Evolutionary conservation across 2,888 invertebrate genomes (phyloP), one percentile per base, ranked within the genome.

Genomic region (Hoplodrina ambigua): DNA sequence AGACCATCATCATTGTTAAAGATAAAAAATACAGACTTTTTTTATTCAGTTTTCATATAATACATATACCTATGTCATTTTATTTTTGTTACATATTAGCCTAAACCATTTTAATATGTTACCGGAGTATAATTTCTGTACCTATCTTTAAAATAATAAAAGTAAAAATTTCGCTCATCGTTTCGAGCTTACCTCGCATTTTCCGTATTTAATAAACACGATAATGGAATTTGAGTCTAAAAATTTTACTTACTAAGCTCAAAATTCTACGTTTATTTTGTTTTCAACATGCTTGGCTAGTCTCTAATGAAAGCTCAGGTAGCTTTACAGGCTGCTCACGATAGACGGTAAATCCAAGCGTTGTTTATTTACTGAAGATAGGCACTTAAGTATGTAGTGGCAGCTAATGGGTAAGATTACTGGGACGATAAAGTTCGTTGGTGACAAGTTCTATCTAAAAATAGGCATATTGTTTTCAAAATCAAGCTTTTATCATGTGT

Each of bases 131-230:
- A 44, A 64, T 52, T 20, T 11, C 17, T 20, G 37, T 57, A 25
- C 25, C 25, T 25, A 73, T 64, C 49, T 13, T 67, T 25, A 41
- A 25, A 60, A 59, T 53, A 54, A 62, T 71, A 46, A 50, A 59
- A 44, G 17, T 17, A 46, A 55, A 2, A 54, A 71, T 49, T 60
- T 60, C 11, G 15, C 46, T 30, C 55, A 56, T 52, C 30, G 30
- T 52, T 58, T 11, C 6, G 25, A 56, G 41, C 25, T 57, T 33
- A n/a, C 37, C 20, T n/a, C 37, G 20, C 60, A 69, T 69, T 69
- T 74, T 69, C 44, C 41, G 19, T 68, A 73, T 68, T 57, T 72
- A 61, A 55, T 69, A 63, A 74, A 63, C 59, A 63, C 25, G 8
- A 13, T 20, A 19, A 64, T 62, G 25, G 25, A 74, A 69, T 69